Base-by-base conservation (phyloP, 2,888 invertebrate species). In the Sesamia inferens region DNA sequence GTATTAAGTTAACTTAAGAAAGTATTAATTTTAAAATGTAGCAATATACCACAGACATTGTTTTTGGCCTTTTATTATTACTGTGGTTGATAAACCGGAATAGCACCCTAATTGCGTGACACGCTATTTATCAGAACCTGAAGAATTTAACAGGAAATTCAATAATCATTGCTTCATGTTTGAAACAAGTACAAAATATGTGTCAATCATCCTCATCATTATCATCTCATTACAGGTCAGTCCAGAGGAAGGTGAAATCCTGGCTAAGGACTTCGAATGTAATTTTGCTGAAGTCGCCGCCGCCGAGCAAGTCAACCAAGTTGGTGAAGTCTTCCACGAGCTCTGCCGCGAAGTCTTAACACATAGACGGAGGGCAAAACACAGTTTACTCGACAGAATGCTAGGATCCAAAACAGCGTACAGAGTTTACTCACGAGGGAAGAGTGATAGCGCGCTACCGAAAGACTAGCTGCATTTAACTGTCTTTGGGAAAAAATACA, bases 241-340 rank as follows among this genome's bases (percentile, higher is more conserved):
- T 90, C 97, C 97, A 6, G 99, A 99, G 88, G 99, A 99, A 94
- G 99, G 98, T 51, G 98, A 98, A 91, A 98, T 98, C 85, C 94
- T 99, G 68, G 98, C 98, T 14, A 98, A 98, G 92, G 98, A 98
- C 92, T 98, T 98, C 89, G 98, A 99, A 90, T 98, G 98, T 93
- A 97, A 97, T 90, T 99, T 99, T 93, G 97, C 97, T 57, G 99
- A 99, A 94, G 98, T 99, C 16, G 98, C 98, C 0, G 99, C 99
- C 0, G 98, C 99, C 0, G 99, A 99, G 92, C 98, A 99, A 94
- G 98, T 98, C 14, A 97, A 97, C 71, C 98, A 98, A 90, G 98
- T 99, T 8, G 98, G 98, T 0, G 98, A 98, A 81, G 98, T 98
- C 24, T 99, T 98, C 95, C 98, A 97, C 90, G 98, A 99, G 88